A percentile compares a stretch with the other conserved stretches of the same genome.
These are phyloP conservation scores for Diadema setosum DNA, from an alignment of 35 echinoderm and acorn worm genomes.

Conservation along the genomic window DNA sequence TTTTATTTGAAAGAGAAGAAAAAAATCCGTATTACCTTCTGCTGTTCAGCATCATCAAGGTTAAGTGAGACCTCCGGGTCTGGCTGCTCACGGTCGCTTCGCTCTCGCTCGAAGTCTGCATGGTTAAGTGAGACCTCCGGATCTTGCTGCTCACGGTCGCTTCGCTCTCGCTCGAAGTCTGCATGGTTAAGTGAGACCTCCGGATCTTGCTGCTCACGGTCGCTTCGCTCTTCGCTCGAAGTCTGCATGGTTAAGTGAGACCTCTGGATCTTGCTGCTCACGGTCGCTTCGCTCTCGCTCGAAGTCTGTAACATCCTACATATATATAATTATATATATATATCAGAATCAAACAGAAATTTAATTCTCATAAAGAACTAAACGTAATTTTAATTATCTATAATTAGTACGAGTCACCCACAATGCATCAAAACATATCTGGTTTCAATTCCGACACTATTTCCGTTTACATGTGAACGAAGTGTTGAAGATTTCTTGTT, in stretches of 20 bases:
- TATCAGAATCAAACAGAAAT: background rate
- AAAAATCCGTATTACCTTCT: background rate
- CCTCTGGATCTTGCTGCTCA: background rate
- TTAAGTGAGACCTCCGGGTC: background rate
- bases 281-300: background rate
- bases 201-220: background rate
- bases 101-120: background rate
- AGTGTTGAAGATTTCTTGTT: background rate
- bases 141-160: too few species aligned
- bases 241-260: background rate
- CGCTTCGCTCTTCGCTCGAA: background rate
- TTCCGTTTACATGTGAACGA: background rate
- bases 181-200: too few species aligned
- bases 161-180: too few species aligned
- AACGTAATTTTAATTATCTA: background rate
- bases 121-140: background rate
- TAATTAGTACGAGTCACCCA: background rate
- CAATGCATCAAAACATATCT: background rate
- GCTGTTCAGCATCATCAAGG: background rate
- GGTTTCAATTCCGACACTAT: background rate
- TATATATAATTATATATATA: constrained; percentile 2
- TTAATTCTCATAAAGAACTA: background rate
- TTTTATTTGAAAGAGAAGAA: background rate
- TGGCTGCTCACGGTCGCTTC: background rate
- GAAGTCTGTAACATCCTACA: background rate